Conservation (phyloP, 2,113 vertebrate species). For the Calonectris borealis region DNA sequence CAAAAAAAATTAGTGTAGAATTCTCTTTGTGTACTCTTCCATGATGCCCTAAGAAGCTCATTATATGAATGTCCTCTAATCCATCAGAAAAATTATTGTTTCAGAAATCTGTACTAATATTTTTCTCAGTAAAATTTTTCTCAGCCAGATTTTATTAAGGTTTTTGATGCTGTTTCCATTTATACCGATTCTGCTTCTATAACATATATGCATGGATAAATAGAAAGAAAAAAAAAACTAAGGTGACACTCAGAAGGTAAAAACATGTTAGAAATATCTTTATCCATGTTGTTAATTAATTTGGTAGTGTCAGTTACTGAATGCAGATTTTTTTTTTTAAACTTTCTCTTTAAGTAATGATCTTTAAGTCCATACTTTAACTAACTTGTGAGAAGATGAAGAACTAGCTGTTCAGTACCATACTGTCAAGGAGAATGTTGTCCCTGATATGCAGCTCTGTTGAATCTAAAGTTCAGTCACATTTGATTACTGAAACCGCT, state of each 20-base stretch:
- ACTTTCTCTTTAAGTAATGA: not conserved
- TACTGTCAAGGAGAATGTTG: not conserved
- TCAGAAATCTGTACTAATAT: not conserved
- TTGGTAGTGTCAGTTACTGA: not conserved
- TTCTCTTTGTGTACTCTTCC: not conserved
- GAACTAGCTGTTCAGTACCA: not conserved
- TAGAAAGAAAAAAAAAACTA: not conserved
- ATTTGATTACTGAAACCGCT: not conserved
- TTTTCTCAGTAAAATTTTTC: not conserved
- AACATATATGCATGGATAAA: not conserved
- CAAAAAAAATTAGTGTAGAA: not conserved
- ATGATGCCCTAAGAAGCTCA: not conserved
- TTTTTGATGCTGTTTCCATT: not conserved
- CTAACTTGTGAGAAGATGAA: not conserved
- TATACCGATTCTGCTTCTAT: not conserved
- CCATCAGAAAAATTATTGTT: not conserved
- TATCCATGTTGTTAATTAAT: not conserved
- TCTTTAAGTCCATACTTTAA: not conserved
- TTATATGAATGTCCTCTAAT: not conserved
- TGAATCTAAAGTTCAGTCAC: not conserved
- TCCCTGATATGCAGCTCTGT: not conserved
- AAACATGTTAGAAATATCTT: not conserved
- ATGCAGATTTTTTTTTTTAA: not conserved
- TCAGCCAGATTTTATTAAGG: not conserved
- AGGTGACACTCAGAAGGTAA: not conserved